phyloP scores from a whole-genome alignment of 2,113 vertebrate genomes.

The Eulemur rufifrons region DNA sequence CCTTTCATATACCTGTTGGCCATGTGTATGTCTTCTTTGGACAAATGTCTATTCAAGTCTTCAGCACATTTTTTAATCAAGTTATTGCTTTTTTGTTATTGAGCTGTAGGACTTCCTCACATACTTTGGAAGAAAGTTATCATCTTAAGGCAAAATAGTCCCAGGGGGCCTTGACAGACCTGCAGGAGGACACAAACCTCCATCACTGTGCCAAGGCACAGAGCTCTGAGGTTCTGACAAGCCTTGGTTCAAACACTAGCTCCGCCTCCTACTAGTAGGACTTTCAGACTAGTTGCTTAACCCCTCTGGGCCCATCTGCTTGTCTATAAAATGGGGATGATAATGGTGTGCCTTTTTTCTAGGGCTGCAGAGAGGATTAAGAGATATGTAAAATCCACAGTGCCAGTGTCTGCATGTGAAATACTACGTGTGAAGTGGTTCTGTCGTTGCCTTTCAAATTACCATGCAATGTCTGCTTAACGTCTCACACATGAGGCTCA shows the following conservation, averaged over 20 bases:
- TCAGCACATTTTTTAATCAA: neutral
- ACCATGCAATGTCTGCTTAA: neutral
- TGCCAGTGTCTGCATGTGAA: neutral
- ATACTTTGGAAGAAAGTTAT: neutral
- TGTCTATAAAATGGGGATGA: neutral
- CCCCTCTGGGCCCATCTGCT: neutral
- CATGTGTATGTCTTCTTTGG: neutral
- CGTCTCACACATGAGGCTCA: neutral
- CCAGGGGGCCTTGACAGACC: neutral
- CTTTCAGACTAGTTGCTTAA: neutral
- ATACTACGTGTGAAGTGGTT: neutral
- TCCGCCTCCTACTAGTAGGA: neutral
- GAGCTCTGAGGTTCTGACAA: neutral
- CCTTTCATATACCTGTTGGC: neutral
- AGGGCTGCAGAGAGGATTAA: neutral
- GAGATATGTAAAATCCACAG: neutral
- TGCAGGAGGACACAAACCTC: neutral
- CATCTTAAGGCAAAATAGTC: neutral
- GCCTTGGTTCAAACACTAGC: neutral
- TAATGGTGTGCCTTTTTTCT: neutral
- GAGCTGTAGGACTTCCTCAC: neutral
- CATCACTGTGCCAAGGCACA: neutral
- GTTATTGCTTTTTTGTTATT: neutral
- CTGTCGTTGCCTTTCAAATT: neutral
- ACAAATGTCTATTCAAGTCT: neutral